These are phyloP conservation scores for Sepioteuthis lessoniana DNA, from an alignment of 2,888 invertebrate species.

Conservation along the genomic window DNA sequence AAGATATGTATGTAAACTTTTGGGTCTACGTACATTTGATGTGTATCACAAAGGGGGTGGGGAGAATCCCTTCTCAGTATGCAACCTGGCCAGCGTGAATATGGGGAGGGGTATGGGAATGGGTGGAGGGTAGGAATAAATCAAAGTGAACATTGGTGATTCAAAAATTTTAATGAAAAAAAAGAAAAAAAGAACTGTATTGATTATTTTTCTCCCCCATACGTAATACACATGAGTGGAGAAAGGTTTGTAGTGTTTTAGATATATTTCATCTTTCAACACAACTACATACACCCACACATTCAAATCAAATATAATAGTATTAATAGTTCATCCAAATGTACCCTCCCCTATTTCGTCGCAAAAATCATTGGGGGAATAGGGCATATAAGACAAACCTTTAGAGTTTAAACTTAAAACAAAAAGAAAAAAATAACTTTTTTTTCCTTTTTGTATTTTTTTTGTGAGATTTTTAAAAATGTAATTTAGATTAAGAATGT, in stretches of 20 bases:
- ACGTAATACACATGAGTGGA: not conserved
- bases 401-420: not conserved
- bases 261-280: not conserved
- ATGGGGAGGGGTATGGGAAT: not conserved
- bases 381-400: not conserved
- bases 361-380: not conserved
- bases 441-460: not conserved
- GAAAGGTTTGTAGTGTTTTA: not conserved
- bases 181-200: not conserved
- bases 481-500: not conserved
- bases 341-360: not conserved
- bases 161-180: no score
- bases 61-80: slow-evolving; percentile 25
- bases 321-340: not conserved
- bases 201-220: not conserved
- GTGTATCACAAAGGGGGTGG: slow-evolving; percentile 14
- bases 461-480: not conserved
- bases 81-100: not conserved
- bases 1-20: not conserved
- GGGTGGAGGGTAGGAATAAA: not conserved
- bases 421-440: not conserved
- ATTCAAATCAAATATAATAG: not conserved
- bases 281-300: not conserved
- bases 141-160: not conserved
- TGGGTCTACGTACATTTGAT: not conserved